Conservation (phyloP, 2,797 vertebrate genomes). For the Chrosomus eos region DNA sequence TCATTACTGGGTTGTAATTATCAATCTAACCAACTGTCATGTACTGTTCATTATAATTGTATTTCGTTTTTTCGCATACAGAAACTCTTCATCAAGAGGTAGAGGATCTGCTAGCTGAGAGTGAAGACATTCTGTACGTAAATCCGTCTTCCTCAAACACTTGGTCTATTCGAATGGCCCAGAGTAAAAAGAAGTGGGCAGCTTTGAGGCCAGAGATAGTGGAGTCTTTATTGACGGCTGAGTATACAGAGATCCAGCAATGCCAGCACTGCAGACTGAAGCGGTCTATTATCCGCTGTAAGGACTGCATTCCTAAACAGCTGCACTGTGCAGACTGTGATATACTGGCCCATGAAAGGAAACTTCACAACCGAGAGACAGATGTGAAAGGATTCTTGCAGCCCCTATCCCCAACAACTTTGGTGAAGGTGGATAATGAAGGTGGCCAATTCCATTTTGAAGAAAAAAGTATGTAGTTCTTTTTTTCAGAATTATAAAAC, state of each 20-base stretch:
- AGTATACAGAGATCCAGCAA: neutral
- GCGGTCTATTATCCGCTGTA: neutral
- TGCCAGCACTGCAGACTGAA: neutral
- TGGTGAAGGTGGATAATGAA: constrained; percentile 1
- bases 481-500: neutral
- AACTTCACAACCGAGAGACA: too few species aligned
- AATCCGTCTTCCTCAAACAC: neutral
- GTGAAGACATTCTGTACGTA: neutral
- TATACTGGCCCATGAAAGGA: too few species aligned
- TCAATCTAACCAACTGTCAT: neutral
- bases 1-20: neutral
- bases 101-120: neutral
- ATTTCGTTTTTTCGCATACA: neutral
- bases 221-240: neutral
- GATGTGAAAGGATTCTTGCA: neutral
- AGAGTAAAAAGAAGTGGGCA: constrained; percentile 2
- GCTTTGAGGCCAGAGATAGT: neutral
- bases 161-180: neutral
- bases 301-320: neutral
- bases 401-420: neutral
- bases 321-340: too few species aligned
- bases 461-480: neutral
- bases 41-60: neutral
- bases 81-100: constrained; percentile 5
- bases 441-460: neutral